Base-by-base conservation (phyloP, 2,113 vertebrate species). In the Notothenia rossii region DNA sequence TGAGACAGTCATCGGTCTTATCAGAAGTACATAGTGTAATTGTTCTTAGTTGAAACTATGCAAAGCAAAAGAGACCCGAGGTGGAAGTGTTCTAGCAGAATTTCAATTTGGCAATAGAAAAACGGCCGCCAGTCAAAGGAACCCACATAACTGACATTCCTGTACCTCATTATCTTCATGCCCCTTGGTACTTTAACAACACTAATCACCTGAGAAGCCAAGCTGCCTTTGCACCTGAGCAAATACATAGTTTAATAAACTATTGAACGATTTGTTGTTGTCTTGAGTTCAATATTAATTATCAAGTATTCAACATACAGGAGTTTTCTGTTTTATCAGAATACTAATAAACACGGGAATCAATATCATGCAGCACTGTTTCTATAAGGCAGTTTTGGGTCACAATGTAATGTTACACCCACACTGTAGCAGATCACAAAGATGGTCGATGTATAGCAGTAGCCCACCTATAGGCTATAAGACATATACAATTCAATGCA, bases 91-190 rank as follows among this genome's bases (percentile, higher is more conserved):
- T 61, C 40, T 67, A 8, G 45, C 51, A 59, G 48, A 77, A 61
- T 74, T 55, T 17, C 68, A 84, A 79, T 55, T 22, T 54, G 58
- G 33, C 45, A 58, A 51, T 4, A 71, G 14, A 43, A 82, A 79
- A 76, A 50, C 54, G 79, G 45, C 62, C 79, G 62, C 22, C 67
- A 69, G 61, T 69, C 43, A 74, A 59, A 25, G 10, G n/a, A 86
- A 73, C 6, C 59, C 49, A 79, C 84, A 90, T 90, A 81, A 74
- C 81, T 86, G 71, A 65, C 89, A 93, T 94, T 92, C 87, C 75
- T 90, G 60, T 72, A 73, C 66, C 81, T 82, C 78, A 86, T 92
- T 90, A 91, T 89, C 87, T 79, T 46, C 33, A 72, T 87, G 79
- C 74, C 82, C 85, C 82, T 88, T 92, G 86, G 82, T 90, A 88